Conservation (phyloP, 2,797 vertebrate species). For the Hephaestus fuliginosus region DNA sequence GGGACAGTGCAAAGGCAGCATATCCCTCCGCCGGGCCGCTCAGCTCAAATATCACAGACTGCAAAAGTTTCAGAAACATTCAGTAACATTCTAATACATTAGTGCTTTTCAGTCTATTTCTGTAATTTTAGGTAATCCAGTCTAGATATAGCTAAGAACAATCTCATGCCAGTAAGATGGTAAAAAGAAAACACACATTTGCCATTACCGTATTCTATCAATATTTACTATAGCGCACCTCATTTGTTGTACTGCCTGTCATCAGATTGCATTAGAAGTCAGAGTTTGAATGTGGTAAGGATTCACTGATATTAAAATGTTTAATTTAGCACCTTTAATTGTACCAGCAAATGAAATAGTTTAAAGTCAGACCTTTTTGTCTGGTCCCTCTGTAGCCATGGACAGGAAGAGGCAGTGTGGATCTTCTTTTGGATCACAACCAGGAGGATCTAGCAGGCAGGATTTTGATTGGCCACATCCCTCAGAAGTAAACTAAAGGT, state of each 20-base stretch:
- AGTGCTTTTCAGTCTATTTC: not conserved
- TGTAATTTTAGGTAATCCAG: not conserved
- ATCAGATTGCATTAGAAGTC: no score
- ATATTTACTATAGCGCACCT: not conserved
- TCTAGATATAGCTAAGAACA: not conserved
- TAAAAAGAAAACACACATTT: not conserved
- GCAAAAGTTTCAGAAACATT: conserved; percentile 13
- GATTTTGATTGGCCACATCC: conserved; percentile 87
- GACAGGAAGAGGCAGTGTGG: conserved; percentile 86
- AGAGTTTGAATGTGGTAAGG: not conserved
- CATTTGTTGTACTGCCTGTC: not conserved
- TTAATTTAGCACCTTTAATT: not conserved
- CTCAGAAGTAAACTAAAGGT: conserved; percentile 83
- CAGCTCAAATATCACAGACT: conserved; percentile 86
- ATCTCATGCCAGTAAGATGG: not conserved
- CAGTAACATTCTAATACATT: not conserved
- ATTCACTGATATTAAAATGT: not conserved
- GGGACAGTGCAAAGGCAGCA: conserved; percentile 87
- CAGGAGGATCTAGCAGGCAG: conserved; percentile 85
- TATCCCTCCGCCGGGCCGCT: conserved; percentile 89
- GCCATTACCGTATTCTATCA: not conserved
- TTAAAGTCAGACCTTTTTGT: conserved; percentile 35
- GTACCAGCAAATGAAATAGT: not conserved
- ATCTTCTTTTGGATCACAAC: conserved; percentile 84
- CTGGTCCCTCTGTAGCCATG: conserved; percentile 70